Base-by-base conservation (phyloP, 1,140 invertebrate genomes). In the Palaemon carinicauda region DNA sequence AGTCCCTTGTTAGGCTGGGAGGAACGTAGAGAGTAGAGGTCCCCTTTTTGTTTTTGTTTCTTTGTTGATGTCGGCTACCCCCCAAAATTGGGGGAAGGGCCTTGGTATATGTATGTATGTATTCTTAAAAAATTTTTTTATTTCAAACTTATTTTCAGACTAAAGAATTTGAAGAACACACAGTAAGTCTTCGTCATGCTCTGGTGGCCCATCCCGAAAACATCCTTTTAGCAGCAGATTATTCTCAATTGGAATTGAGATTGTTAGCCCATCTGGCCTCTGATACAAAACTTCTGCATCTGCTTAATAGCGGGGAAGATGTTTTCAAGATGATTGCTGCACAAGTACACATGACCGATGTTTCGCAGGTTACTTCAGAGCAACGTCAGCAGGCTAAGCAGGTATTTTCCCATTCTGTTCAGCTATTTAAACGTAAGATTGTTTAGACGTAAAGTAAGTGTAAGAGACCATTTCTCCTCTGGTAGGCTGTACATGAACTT, bases 181-280 rank as follows among this genome's bases (percentile, higher is more conserved):
- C 81, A 41, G 87, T 89, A 7, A 92, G 92, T 77, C 90, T 92
- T 88, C 90, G 92, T 56, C 90, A 92, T 89, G 85, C 84, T 21
- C 29, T 89, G 24, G 88, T 88, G 10, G 82, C 89, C 17, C n/a
- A 82, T 9, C 33, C 60, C 90, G 93, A 92, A 79, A 91, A 91
- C 51, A 84, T 92, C 19, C 92, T 99, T 21, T 90, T 99, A 19
- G 96, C 97, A 15, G 97, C 97, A 0, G 98, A 99, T 92, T 99
- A 98, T 92, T 98, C 96, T 90, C 98, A 99, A 92, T 91, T 99
- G 74, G 98, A 99, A 92, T 93, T 99, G 90, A 93, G 98, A 89
- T 94, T 99, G 85, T 93, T 99, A 88, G 96, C 98, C 24, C 97
- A 99, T 92, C 94, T 98, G 87, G 97, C 96, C 15, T 91, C 94